Conservation (phyloP, 2,888 invertebrate genomes). For the Leptopilina drosophilae region DNA sequence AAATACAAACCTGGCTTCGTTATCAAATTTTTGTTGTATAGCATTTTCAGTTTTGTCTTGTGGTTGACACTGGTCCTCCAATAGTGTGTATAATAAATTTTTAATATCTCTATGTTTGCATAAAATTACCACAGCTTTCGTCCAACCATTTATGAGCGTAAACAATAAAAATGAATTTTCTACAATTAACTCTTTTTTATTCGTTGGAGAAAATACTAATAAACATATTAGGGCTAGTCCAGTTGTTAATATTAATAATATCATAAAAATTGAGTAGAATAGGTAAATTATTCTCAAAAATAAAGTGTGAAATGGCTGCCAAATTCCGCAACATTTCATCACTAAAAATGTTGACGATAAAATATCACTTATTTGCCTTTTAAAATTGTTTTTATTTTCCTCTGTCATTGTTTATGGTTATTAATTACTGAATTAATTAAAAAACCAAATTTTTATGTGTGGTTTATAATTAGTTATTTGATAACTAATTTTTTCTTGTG, state of each 20-base stretch:
- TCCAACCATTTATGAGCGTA: not conserved
- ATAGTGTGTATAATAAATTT: not conserved
- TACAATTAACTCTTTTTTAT: not conserved
- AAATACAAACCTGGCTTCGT: not conserved
- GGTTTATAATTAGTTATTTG: no score
- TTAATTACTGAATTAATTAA: not conserved
- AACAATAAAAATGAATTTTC: conserved; percentile 8
- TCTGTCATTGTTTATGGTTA: not conserved
- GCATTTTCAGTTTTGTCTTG: not conserved
- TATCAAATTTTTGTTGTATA: not conserved
- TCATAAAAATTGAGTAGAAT: not conserved
- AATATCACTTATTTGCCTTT: not conserved
- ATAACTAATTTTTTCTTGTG: no score
- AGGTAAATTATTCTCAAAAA: not conserved
- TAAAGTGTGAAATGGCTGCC: not conserved
- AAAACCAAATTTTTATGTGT: no score
- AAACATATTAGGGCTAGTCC: not conserved
- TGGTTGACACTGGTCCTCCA: not conserved
- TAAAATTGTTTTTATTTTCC: not conserved
- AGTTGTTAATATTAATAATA: not conserved
- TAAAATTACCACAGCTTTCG: not conserved
- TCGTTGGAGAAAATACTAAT: not conserved
- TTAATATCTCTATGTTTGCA: not conserved
- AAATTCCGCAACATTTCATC: conserved; percentile 3
- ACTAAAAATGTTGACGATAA: conserved; percentile 7